phyloP scores from a whole-genome alignment of 2,113 vertebrate genomes.

The Notiomystis cincta region DNA sequence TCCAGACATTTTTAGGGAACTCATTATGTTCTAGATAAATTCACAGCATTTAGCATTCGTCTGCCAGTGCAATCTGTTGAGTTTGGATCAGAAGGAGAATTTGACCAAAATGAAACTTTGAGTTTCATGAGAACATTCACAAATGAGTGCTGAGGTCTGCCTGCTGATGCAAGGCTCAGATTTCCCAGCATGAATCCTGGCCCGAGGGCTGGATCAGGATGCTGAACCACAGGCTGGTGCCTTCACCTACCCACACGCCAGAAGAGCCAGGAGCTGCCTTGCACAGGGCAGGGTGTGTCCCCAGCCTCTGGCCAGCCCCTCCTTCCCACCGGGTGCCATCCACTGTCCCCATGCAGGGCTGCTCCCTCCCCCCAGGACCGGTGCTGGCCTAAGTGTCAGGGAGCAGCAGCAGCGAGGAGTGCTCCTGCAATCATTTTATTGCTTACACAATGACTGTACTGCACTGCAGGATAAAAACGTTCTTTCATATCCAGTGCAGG shows the following conservation, averaged over 20 bases:
- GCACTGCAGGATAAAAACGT: slow-evolving; percentile 45
- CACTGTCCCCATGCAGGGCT: not conserved
- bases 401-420: not conserved
- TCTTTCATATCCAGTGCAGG: slow-evolving; percentile 37
- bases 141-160: not conserved
- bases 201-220: not conserved
- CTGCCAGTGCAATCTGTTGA: not conserved
- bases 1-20: not conserved
- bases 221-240: not conserved
- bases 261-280: not conserved
- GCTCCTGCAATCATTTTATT: slow-evolving; percentile 16
- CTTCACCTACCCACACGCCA: not conserved
- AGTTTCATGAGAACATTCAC: not conserved
- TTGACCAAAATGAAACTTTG: not conserved
- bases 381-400: not conserved
- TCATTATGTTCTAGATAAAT: not conserved
- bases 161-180: not conserved
- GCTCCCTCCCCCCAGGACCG: not conserved
- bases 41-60: not conserved
- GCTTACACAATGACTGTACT: slow-evolving; percentile 3
- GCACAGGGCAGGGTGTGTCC: not conserved
- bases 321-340: rapidly evolving
- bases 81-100: not conserved
- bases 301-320: not conserved
- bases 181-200: rapidly evolving